phyloP scores from a whole-genome alignment of 2,797 vertebrate genomes.

The Mus caroli region DNA sequence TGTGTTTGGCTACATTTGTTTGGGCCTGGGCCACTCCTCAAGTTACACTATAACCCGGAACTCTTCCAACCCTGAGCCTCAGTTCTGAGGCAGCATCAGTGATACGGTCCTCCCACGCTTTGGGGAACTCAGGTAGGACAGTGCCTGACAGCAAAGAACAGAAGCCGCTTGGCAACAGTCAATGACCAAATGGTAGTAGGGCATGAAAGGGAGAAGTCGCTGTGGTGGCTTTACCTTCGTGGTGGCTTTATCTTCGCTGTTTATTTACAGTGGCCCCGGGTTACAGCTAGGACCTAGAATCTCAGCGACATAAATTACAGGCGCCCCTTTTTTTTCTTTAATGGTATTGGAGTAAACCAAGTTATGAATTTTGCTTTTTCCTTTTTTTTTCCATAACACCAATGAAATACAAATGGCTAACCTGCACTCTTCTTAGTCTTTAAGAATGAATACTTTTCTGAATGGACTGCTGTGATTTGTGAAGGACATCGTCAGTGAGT shows the following conservation, averaged over 20 bases:
- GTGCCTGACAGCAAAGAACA: not conserved
- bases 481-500: not conserved
- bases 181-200: not conserved
- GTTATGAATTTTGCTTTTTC: not conserved
- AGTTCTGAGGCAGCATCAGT: not conserved
- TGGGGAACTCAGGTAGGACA: not conserved
- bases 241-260: not conserved
- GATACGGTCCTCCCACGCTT: not conserved
- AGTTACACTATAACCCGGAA: not conserved
- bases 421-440: not conserved
- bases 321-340: not conserved
- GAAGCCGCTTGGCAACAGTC: not conserved
- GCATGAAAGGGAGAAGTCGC: not conserved
- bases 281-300: slow-evolving; percentile 7
- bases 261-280: not conserved
- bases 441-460: not conserved
- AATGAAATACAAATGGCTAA: not conserved
- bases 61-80: not conserved
- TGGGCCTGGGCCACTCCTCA: not conserved
- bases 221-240: not conserved
- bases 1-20: not conserved
- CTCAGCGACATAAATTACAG: not conserved
- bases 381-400: not conserved
- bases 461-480: not conserved
- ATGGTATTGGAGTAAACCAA: not conserved